phyloP scores from a whole-genome alignment of 2,888 invertebrate genomes.

The Phytoseiulus persimilis region DNA sequence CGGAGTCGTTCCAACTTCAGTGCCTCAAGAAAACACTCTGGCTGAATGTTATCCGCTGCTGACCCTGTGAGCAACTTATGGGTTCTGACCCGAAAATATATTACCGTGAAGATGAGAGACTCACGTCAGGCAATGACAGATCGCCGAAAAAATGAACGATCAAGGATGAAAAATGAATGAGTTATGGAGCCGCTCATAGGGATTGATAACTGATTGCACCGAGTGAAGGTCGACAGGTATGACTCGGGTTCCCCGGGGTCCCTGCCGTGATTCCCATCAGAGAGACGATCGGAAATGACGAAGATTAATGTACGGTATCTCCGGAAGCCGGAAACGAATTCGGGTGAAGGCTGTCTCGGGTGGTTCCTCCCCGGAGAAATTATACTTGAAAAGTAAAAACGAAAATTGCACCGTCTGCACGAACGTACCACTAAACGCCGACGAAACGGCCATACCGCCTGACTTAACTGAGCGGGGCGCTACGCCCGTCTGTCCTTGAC shows the following conservation, averaged over 20 bases:
- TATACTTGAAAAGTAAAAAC: not conserved
- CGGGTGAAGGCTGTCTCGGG: not conserved
- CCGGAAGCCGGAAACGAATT: not conserved
- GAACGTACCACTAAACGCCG: not conserved
- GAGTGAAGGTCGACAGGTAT: not conserved
- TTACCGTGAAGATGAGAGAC: not conserved
- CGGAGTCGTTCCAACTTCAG: not conserved
- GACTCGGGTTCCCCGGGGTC: too few relatives aligned
- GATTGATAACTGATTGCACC: not conserved
- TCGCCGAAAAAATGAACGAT: not conserved
- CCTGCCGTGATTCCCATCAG: too few relatives aligned
- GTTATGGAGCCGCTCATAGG: not conserved
- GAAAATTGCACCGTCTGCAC: not conserved
- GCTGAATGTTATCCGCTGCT: not conserved
- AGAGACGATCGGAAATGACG: too few relatives aligned
- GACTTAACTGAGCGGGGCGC: not conserved
- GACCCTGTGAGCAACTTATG: not conserved
- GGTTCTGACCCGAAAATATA: not conserved
- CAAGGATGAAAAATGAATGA: not conserved
- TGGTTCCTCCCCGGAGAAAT: not conserved
- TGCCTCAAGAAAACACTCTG: not conserved
- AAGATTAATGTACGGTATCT: not conserved
- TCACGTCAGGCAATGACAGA: not conserved
- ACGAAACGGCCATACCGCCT: not conserved
- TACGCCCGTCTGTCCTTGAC: not conserved